Evolutionary conservation across 2,888 invertebrate species (phyloP), one percentile per base, ranked within the genome.

Genomic region (Theodoxus fluviatilis): DNA sequence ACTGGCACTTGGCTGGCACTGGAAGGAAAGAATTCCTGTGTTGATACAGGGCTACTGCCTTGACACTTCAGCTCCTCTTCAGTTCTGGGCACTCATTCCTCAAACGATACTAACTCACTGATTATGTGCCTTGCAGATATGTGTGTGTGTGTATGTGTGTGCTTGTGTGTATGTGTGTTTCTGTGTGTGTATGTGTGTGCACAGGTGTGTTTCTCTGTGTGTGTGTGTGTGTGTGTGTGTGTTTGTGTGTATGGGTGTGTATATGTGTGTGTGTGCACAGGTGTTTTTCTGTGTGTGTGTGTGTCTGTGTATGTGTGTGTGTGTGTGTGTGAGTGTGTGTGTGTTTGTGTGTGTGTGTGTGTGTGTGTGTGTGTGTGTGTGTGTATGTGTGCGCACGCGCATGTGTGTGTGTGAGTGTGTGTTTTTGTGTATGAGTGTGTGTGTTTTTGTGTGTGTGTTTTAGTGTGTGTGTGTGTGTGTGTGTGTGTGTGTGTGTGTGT

Each of bases 361-460:
- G 47, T 67, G 18, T 52, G 33, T 4, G 52, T 52, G 33, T 52
- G 37, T 52, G 35, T 66, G 66, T 47, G 67, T 52, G 52, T 52
- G 67, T 52, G 67, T 67, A 52, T 67, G 67, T 33, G 52, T 67
- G 67, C 33, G 52, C 52, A 35, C 52, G 40, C 15, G 35, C 52
- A 15, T 33, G 28, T 43, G 35, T 43, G 55, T 55, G 7, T 18
- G 55, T n/a, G 25, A 55, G 9, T 18, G 18, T n/a, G 9, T 18
- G 7, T n/a, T 7, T 22, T 22, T 22, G 55, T 55, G 18, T 43
- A 43, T 9, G 18, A 12, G 43, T 43, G 43, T 12, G 43, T 43
- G 12, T 15, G 9, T 43, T 12, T 55, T 12, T 43, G 43, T 43
- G 43, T 43, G 43, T 43, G 43, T 43, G 43, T 43, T 9, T 43